A percentile compares a stretch with the other conserved stretches of the same genome.
Evolutionary conservation across 2,888 invertebrate genomes (phyloP).

Genomic region (Morpho deidamia): DNA sequence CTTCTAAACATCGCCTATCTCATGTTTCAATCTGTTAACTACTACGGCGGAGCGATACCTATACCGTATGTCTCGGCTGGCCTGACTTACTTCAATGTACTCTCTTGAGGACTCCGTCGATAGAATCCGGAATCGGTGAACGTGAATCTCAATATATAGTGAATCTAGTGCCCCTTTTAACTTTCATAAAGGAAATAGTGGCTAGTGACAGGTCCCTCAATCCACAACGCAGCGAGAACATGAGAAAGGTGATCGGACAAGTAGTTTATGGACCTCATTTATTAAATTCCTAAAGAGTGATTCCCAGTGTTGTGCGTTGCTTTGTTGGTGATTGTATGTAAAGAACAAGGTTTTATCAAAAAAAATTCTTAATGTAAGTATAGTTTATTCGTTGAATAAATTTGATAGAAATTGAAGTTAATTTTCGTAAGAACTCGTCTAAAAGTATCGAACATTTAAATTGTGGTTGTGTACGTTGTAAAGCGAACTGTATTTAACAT

Average conservation of each 20-base stretch:
- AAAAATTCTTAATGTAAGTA: conserved; percentile 46
- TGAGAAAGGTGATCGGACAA: conserved; percentile 70
- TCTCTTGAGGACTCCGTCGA: conserved; percentile 44
- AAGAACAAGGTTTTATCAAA: conserved; percentile 27
- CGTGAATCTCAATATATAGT: conserved; percentile 30
- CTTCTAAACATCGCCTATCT: conserved; percentile 83
- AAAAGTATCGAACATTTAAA: conserved; percentile 29
- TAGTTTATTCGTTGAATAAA: conserved; percentile 62
- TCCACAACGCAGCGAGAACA: conserved; percentile 42
- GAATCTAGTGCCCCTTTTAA: conserved; percentile 37
- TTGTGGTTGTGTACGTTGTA: conserved; percentile 17
- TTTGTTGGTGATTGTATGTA: conserved; percentile 65
- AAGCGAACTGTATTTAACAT: conserved; percentile 7
- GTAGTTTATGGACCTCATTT: conserved; percentile 49
- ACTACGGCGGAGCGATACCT: conserved; percentile 71
- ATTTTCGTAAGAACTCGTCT: conserved; percentile 32
- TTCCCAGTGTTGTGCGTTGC: conserved; percentile 61
- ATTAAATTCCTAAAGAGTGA: conserved; percentile 45
- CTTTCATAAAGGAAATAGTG: conserved; percentile 7
- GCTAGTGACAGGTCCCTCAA: conserved; percentile 33
- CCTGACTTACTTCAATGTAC: conserved; percentile 63
- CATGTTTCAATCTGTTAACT: conserved; percentile 81
- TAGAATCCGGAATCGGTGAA: not conserved
- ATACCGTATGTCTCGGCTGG: conserved; percentile 66
- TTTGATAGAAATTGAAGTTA: conserved; percentile 53